These are phyloP conservation scores for Heliconius erato DNA, from an alignment of 2,888 invertebrate genomes.

Conservation along the genomic window DNA sequence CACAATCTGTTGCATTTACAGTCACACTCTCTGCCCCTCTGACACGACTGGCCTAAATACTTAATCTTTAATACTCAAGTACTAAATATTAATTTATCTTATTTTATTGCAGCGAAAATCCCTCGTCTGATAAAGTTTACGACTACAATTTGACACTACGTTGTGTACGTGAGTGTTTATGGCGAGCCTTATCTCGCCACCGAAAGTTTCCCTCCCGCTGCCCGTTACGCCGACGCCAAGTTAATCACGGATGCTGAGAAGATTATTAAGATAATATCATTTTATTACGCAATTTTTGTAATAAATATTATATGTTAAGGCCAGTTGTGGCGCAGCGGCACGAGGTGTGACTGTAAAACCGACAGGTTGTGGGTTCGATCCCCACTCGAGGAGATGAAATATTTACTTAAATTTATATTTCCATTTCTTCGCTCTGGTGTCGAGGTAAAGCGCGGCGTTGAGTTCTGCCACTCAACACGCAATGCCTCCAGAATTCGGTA, in stretches of 20 bases:
- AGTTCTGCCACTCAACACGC: no score
- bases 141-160: conserved; percentile 53
- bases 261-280: conserved; percentile 23
- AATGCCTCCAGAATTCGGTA: no score
- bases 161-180: conserved; percentile 55
- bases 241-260: conserved; percentile 29
- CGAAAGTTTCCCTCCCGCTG: conserved; percentile 49
- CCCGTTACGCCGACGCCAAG: conserved; percentile 37
- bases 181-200: conserved; percentile 54
- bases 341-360: no score
- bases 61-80: conserved; percentile 18
- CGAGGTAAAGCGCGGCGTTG: no score
- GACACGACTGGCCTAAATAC: no score
- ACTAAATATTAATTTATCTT: conserved; percentile 40
- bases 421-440: no score
- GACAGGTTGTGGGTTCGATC: no score
- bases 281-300: background rate
- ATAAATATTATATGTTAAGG: background rate
- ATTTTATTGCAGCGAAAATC: conserved; percentile 47
- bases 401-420: no score
- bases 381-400: no score
- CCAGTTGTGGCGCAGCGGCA: no score
- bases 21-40: no score
- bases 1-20: no score
- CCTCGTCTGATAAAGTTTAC: conserved; percentile 55